phyloP scores from a whole-genome alignment of 2,113 vertebrate genomes.

The Rattus norvegicus region GRCr8 NC_086019.1:179877001-179877500 shows the following conservation, averaged over 20 bases:
- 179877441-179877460: background rate
- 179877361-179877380: slow-evolving; percentile 41
- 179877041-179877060: background rate
- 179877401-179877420: background rate
- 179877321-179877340: slow-evolving; percentile 59
- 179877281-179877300: slow-evolving; percentile 36
- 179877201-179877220: slow-evolving; percentile 24
- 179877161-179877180: slow-evolving; percentile 50
- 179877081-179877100: background rate
- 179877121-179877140: slow-evolving; percentile 1
- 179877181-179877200: background rate
- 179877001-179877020: slow-evolving; percentile 8
- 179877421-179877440: background rate
- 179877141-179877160: background rate
- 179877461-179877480: background rate
- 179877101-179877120: background rate
- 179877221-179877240: slow-evolving; percentile 56
- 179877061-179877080: background rate
- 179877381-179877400: slow-evolving; percentile 36
- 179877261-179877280: background rate
- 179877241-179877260: background rate
- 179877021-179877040: background rate
- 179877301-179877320: background rate
- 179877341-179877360: slow-evolving; percentile 37
- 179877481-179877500: background rate